Evolutionary conservation across 2,888 invertebrate genomes (phyloP), one percentile per base, ranked within the genome.

Genomic region (Dynastes grantii): DNA sequence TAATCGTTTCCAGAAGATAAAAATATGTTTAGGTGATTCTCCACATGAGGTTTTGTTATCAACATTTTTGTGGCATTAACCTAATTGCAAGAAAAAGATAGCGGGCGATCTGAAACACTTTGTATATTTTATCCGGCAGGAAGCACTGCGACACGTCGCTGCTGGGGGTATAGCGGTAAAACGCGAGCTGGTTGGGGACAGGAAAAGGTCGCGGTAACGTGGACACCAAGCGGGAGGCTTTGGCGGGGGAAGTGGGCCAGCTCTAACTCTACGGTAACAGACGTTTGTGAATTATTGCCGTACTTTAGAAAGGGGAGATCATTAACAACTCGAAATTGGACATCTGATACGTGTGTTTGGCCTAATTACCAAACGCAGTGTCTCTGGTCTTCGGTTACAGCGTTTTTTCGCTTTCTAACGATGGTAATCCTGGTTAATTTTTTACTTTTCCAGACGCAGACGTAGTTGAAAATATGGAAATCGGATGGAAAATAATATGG

Each of bases 321-420:
- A 67, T 67, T 67, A 40, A 67, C 45, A 67, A 67, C 67, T 58
- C 45, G 16, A 45, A 67, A 67, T 67, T 67, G 16, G 67, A 67
- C 45, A 49, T 45, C 27, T 67, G 67, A 67, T 49, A 67, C 67
- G 16, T 67, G 67, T 45, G 67, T 49, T 67, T 49, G 67, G 27
- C 67, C 67, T 67, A 67, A 67, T 67, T 67, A 67, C 49, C 22
- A 27, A 45, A 45, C 45, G 67, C 9, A 16, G 32, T 16, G 67
- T 29, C 27, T 63, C 32, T 13, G 6, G 63, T 63, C 2, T 32
- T 9, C 29, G 32, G 5, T 58, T 45, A 45, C 55, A 0, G 22
- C n/a, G 55, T 55, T 55, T 22, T 55, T 55, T 22, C n/a, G 16
- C 3, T 55, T 22, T 55, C 55, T 45, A 22, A 16, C 55, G 55